phyloP scores from a whole-genome alignment of 2,888 invertebrate genomes.

The Eurytoma californica region DNA sequence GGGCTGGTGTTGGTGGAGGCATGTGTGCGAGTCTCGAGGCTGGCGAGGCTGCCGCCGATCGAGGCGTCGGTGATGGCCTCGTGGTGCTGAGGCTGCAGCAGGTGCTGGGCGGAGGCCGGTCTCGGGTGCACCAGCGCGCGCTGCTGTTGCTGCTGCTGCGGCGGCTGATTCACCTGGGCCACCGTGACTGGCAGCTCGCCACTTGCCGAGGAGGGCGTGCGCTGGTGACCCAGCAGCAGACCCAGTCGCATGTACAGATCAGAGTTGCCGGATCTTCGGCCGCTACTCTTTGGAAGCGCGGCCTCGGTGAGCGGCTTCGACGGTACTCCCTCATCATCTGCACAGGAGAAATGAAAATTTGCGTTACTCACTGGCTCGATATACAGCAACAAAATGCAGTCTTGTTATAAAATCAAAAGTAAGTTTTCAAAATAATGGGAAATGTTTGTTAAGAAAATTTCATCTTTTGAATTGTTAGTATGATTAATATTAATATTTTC shows the following conservation, averaged over 20 bases:
- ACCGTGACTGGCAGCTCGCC: not conserved
- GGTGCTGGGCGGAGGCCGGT: constrained; percentile 55
- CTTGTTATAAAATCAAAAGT: too few relatives aligned
- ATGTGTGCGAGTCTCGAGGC: constrained; percentile 80
- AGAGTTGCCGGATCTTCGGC: constrained; percentile 78
- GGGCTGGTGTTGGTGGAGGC: constrained; percentile 91
- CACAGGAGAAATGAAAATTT: constrained; percentile 47
- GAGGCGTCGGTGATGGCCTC: constrained; percentile 70
- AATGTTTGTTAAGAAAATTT: too few relatives aligned
- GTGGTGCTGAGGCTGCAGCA: constrained; percentile 61
- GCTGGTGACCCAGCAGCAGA: constrained; percentile 80
- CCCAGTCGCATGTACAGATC: constrained; percentile 90
- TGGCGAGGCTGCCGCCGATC: constrained; percentile 78
- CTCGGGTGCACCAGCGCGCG: constrained; percentile 54
- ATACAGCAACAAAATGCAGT: not conserved
- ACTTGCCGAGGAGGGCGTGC: constrained; percentile 52
- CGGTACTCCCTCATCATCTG: constrained; percentile 84
- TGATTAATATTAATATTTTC: too few relatives aligned
- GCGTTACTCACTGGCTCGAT: not conserved
- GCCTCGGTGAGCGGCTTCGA: constrained; percentile 77
- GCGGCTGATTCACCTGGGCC: not conserved
- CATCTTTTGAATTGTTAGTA: too few relatives aligned
- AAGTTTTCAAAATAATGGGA: too few relatives aligned
- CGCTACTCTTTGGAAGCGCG: constrained; percentile 65
- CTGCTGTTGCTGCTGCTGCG: constrained; percentile 42